Evolutionary conservation across 2,888 invertebrate genomes (phyloP).

Genomic region (Cataglyphis altisquamis): DNA sequence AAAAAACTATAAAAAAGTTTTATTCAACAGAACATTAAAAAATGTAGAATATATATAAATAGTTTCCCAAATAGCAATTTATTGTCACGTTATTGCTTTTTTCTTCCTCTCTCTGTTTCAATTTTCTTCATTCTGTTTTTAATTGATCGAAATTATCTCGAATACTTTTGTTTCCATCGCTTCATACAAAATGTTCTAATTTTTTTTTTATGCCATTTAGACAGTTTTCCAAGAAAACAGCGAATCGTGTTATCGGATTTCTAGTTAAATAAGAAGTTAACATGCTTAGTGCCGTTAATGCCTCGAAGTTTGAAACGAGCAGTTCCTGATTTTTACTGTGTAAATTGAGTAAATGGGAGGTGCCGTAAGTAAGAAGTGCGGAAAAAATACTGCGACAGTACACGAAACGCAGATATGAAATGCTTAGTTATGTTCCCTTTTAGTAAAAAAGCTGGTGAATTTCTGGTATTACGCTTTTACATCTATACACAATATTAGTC

Average conservation of each 20-base stretch:
- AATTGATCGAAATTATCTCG: not conserved
- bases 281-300: constrained; percentile 37
- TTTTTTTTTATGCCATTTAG: not conserved
- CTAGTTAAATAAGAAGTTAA: constrained; percentile 34
- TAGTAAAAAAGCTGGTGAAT: constrained; percentile 40
- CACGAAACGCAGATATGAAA: constrained; percentile 66
- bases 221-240: constrained; percentile 18
- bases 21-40: not conserved
- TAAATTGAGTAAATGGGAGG: constrained; percentile 27
- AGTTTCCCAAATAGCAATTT: not conserved
- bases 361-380: constrained; percentile 12
- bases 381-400: constrained; percentile 70
- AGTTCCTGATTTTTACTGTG: constrained; percentile 35
- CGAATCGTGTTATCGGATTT: constrained; percentile 12
- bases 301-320: constrained; percentile 36
- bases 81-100: not conserved
- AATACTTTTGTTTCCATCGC: not conserved
- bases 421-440: constrained; percentile 45
- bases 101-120: too few relatives aligned
- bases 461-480: constrained; percentile 2
- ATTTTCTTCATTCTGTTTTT: not conserved
- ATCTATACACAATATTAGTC: not conserved
- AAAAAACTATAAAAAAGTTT: not conserved
- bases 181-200: not conserved
- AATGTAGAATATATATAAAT: not conserved